Conservation (phyloP, 2,888 invertebrate genomes). For the Netelia inedita region DNA sequence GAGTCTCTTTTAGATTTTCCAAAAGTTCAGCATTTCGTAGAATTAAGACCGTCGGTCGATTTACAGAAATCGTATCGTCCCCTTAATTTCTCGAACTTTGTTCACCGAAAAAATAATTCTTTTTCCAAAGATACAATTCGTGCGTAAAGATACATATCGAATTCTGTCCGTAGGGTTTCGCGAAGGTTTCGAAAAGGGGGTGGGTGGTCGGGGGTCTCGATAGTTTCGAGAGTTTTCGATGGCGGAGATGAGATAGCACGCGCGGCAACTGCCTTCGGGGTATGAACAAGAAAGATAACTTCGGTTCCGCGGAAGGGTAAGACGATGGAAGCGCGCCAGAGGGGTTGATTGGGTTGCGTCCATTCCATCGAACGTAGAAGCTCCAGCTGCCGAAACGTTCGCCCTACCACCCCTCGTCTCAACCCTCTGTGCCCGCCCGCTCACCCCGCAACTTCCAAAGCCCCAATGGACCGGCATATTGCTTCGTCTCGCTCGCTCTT, state of each 20-base stretch:
- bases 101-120: too few species aligned
- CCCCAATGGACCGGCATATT: slow-evolving; percentile 51
- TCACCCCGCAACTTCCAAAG: slow-evolving; percentile 59
- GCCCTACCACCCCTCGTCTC: slow-evolving; percentile 63
- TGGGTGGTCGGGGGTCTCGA: slow-evolving; percentile 20
- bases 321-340: slow-evolving; percentile 79
- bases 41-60: too few species aligned
- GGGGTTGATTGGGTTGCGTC: slow-evolving; percentile 84
- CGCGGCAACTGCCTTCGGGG: slow-evolving; percentile 73
- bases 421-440: slow-evolving; percentile 68
- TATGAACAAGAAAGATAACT: slow-evolving; percentile 84
- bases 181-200: background rate
- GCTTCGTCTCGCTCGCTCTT: slow-evolving; percentile 76
- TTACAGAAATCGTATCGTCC: too few species aligned
- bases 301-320: slow-evolving; percentile 82
- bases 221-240: slow-evolving; percentile 55
- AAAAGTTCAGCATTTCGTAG: too few species aligned
- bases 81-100: too few species aligned
- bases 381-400: slow-evolving; percentile 64
- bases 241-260: slow-evolving; percentile 54
- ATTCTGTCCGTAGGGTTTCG: slow-evolving; percentile 46
- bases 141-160: background rate
- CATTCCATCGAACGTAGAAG: slow-evolving; percentile 74
- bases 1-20: too few species aligned
- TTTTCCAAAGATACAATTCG: too few species aligned